A percentile compares a stretch with the other conserved stretches of the same genome.
phyloP scores from a whole-genome alignment of 2,888 invertebrate species.

The Herminia tarsipennalis region DNA sequence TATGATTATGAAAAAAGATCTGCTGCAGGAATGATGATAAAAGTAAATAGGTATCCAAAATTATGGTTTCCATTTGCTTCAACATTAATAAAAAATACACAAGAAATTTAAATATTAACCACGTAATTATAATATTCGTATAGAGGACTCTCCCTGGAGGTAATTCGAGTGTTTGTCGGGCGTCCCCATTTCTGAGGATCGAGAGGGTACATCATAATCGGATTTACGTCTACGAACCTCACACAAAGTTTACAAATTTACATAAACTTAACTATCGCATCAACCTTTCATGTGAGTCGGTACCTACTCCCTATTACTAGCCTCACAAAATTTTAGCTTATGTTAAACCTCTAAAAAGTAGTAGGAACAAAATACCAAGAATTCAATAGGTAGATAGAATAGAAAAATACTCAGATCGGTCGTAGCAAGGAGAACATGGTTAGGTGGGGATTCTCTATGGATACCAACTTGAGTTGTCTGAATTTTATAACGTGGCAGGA shows the following conservation, averaged over 20 bases:
- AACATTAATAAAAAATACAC: constrained; percentile 26
- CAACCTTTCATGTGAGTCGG: constrained; percentile 38
- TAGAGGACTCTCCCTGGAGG: constrained; percentile 45
- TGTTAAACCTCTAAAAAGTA: too few species aligned
- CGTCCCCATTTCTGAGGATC: constrained; percentile 49
- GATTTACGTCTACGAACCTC: constrained; percentile 55
- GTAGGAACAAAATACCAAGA: too few species aligned
- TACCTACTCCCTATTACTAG: constrained; percentile 25
- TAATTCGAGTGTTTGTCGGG: constrained; percentile 49
- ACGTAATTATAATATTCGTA: constrained; percentile 53
- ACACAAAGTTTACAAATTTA: constrained; percentile 66
- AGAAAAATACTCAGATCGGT: too few species aligned
- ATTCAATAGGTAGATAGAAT: too few species aligned
- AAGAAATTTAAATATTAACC: constrained; percentile 52
- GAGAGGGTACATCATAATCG: constrained; percentile 55
- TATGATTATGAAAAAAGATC: too few species aligned
- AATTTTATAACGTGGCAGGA: too few species aligned
- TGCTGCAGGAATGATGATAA: too few species aligned
- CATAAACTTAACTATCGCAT: constrained; percentile 60
- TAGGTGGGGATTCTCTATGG: too few species aligned
- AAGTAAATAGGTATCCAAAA: too few species aligned
- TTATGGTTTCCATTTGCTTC: too few species aligned
- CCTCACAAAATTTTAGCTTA: constrained; percentile 22
- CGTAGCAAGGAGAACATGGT: too few species aligned
- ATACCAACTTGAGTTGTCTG: too few species aligned